Percentiles rank a stretch among this genome's conserved stretches.
Conservation (phyloP, 2,888 invertebrate genomes). For the Agriotes lineatus region DNA sequence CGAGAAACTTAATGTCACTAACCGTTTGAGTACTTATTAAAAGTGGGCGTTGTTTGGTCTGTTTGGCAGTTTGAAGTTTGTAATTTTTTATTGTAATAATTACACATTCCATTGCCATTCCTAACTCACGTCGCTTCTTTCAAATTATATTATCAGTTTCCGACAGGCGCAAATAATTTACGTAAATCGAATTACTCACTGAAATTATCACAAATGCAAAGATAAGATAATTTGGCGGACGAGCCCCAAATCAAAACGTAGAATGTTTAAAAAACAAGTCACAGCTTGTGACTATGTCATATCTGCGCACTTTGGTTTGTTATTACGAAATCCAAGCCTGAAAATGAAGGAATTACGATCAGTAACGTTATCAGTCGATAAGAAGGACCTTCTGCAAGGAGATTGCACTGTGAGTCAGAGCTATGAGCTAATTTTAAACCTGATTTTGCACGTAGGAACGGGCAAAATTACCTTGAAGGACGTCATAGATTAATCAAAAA, state of each 20-base stretch:
- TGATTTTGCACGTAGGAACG: slow-evolving; percentile 11
- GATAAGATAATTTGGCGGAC: slow-evolving; percentile 1
- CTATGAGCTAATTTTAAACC: slow-evolving; percentile 14
- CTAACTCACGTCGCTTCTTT: background rate
- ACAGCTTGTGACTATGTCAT: background rate
- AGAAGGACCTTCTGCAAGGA: background rate
- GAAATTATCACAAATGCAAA: slow-evolving; percentile 2
- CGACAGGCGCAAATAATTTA: background rate
- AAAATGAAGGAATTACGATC: background rate
- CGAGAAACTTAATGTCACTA: no score
- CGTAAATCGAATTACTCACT: background rate
- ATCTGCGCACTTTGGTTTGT: background rate
- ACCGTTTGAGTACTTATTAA: no score
- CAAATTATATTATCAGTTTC: background rate
- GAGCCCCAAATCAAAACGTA: background rate
- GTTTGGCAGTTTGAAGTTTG: no score
- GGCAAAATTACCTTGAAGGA: slow-evolving; percentile 16
- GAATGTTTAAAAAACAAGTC: background rate
- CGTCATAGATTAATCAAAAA: background rate
- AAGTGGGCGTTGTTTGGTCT: no score
- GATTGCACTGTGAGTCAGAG: background rate
- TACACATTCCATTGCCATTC: no score
- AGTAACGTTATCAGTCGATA: slow-evolving; percentile 5
- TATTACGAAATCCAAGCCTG: background rate
- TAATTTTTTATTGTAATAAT: no score